A percentile compares a stretch with the other conserved stretches of the same genome.
Evolutionary conservation across 2,113 vertebrate genomes (phyloP).

Genomic region (Rissa tridactyla): DNA sequence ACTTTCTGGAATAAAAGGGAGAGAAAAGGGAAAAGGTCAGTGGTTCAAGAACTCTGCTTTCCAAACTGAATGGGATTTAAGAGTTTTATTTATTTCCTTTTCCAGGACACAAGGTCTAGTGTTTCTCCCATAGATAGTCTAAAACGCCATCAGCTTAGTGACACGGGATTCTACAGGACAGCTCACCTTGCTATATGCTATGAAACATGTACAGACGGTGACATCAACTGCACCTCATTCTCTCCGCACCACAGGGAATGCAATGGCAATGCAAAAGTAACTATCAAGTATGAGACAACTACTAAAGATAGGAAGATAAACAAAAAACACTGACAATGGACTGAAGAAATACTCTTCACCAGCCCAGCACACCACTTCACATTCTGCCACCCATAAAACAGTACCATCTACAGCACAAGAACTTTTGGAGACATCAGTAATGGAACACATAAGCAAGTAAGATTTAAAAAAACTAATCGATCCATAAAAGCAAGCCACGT

Average conservation of each 20-base stretch:
- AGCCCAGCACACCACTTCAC: background rate
- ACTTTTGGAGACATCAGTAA: background rate
- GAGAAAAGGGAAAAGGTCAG: background rate
- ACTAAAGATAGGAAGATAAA: background rate
- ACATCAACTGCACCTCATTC: background rate
- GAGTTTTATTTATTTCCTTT: background rate
- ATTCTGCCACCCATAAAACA: background rate
- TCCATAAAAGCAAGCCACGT: background rate
- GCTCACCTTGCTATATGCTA: background rate
- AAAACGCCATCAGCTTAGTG: background rate
- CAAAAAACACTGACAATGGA: background rate
- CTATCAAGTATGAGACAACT: background rate
- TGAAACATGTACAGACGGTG: rapidly evolving
- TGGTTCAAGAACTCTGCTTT: background rate
- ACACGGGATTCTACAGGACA: background rate
- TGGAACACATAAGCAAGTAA: background rate
- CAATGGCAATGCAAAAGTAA: background rate
- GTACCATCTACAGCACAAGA: background rate
- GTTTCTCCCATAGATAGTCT: background rate
- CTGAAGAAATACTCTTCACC: background rate
- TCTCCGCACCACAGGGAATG: background rate
- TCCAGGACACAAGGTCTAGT: background rate
- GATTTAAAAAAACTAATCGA: background rate
- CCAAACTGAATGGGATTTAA: background rate
- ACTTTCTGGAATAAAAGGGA: background rate